Conservation (phyloP, 92 coral and sea anemone genomes). For the Umimayanthus chanpuru region DNA sequence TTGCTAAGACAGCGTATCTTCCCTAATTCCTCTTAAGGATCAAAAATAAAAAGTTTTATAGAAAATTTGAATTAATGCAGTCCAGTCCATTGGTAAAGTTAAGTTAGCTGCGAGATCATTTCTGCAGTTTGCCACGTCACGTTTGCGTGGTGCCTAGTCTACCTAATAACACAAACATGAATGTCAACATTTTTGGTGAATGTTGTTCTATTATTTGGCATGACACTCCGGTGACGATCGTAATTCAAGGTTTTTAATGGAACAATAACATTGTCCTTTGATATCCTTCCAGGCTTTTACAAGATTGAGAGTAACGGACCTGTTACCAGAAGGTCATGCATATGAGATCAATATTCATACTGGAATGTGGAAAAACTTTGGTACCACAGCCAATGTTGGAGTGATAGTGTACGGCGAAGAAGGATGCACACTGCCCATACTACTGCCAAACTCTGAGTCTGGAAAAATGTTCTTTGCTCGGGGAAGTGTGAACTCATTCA, state of each 20-base stretch:
- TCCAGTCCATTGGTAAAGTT: no score
- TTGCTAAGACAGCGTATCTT: no score
- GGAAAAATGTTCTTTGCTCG: slow-evolving; percentile 69
- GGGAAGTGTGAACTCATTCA: slow-evolving; percentile 78
- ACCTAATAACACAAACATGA: no score
- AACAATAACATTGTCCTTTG: not conserved
- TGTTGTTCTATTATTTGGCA: no score
- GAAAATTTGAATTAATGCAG: no score
- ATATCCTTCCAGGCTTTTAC: slow-evolving; percentile 14
- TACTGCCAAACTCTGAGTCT: slow-evolving; percentile 55
- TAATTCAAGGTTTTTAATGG: not conserved
- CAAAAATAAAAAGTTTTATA: no score
- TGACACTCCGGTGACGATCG: no score
- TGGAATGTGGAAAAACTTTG: slow-evolving; percentile 84
- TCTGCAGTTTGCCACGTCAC: no score
- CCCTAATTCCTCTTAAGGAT: no score
- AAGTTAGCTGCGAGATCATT: no score
- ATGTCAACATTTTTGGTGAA: no score
- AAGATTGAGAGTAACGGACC: not conserved
- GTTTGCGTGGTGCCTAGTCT: no score
- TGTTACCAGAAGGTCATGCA: slow-evolving; percentile 34
- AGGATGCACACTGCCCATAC: slow-evolving; percentile 56
- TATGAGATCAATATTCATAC: slow-evolving; percentile 72
- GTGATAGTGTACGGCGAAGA: slow-evolving; percentile 80
- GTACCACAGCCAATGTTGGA: slow-evolving; percentile 87